A percentile compares a stretch with the other conserved stretches of the same genome.
These are phyloP conservation scores for Limnephilus lunatus DNA, from an alignment of 2,888 invertebrate genomes.

Conservation along the genomic window DNA sequence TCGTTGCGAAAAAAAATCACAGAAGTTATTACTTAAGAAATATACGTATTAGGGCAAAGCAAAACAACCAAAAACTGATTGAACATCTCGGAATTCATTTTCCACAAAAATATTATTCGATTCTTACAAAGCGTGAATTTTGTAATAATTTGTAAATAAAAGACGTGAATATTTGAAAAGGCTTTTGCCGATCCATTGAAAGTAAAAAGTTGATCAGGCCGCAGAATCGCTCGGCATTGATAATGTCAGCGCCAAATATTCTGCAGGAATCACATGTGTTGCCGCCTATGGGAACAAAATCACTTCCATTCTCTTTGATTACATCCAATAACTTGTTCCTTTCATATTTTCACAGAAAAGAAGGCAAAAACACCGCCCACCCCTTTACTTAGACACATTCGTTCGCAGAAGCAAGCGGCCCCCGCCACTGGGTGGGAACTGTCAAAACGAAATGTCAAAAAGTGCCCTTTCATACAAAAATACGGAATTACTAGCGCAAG, in stretches of 20 bases:
- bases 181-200: not conserved
- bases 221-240: constrained; percentile 46
- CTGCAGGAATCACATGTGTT: constrained; percentile 16
- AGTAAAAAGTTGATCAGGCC: constrained; percentile 35
- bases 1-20: not conserved
- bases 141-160: constrained; percentile 38
- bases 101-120: not conserved
- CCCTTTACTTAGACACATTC: constrained; percentile 49
- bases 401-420: constrained; percentile 46
- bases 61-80: not conserved
- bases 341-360: constrained; percentile 61
- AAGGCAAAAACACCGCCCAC: constrained; percentile 42
- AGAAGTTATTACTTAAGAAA: not conserved
- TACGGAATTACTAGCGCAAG: constrained; percentile 62
- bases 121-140: constrained; percentile 10
- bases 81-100: not conserved
- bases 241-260: constrained; percentile 42
- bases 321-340: constrained; percentile 64
- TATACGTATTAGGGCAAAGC: not conserved
- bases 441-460: constrained; percentile 66
- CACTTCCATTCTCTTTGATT: constrained; percentile 65
- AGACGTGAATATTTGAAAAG: constrained; percentile 36
- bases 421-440: constrained; percentile 54
- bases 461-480: constrained; percentile 66
- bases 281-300: constrained; percentile 58